Percentiles rank a stretch among this genome's conserved stretches.
phyloP scores from a whole-genome alignment of 1,140 invertebrate species.

The Cotesia glomerata region DNA sequence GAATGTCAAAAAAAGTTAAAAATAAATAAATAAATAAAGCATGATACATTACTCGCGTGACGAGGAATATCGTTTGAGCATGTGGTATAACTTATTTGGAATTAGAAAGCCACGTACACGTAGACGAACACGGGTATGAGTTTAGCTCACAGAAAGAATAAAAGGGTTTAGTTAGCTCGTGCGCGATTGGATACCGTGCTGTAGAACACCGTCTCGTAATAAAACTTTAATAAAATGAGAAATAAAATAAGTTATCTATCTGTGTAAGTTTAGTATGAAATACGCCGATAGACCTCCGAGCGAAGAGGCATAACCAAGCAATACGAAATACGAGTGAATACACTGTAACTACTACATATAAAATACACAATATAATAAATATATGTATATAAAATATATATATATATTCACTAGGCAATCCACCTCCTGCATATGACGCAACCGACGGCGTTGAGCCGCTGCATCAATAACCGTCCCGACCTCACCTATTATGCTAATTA shows the following conservation, averaged over 20 bases:
- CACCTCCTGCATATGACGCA: slow-evolving; percentile 14
- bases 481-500: slow-evolving; percentile 56
- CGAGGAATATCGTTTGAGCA: slow-evolving; percentile 12
- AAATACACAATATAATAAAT: not conserved
- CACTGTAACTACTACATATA: no score
- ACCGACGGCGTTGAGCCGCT: slow-evolving; percentile 17
- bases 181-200: not conserved
- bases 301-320: not conserved
- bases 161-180: slow-evolving; percentile 14
- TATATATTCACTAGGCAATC: slow-evolving; percentile 2
- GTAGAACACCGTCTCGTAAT: not conserved
- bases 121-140: not conserved
- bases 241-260: no score
- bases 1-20: not conserved
- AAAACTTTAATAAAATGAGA: no score
- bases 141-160: no score
- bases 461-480: slow-evolving; percentile 22
- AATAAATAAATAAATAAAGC: not conserved
- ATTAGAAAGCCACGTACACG: slow-evolving; percentile 29
- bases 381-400: no score
- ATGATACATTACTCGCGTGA: slow-evolving; percentile 10
- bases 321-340: not conserved
- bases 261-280: not conserved
- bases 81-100: slow-evolving; percentile 34
- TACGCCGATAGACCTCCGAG: slow-evolving; percentile 1